Base-by-base conservation (phyloP, 2,888 invertebrate genomes). In the Dysmachus trigonus region DNA sequence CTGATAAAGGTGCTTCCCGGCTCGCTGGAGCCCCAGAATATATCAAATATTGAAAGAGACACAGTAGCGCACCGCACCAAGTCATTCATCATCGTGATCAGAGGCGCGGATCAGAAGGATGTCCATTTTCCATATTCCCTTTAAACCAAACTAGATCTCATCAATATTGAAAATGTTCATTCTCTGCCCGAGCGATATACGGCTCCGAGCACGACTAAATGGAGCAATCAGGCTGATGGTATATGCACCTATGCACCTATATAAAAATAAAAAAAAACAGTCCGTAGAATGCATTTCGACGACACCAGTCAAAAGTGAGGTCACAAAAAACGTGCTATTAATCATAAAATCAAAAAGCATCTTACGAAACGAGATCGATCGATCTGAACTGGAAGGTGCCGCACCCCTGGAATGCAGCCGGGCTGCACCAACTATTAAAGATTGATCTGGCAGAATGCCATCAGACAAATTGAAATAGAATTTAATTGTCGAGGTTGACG, bases 151-250 rank as follows among this genome's bases (percentile, higher is more conserved):
- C 27, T n/a, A 77, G 30, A 77, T 77, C 77, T 77, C 77, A 77
- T 77, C 41, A 77, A n/a, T n/a, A n/a, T n/a, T n/a, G n/a, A n/a
- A 77, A 77, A 77, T 77, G 47, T 77, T 15, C 47, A 77, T 30
- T 77, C 22, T 5, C 8, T 10, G 62, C 7, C 38, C 38, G 0
- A 41, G 15, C 62, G 10, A 62, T 27, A 10, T 1, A 22, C 62
- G 10, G 27, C 10, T 10, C 22, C 22, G 10, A 18, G 27, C 7
- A 62, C 62, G 10, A 0, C 18, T 7, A 62, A 62, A 62, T 62
- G 62, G 62, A 51, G 22, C 27, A 18, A 51, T 51, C 27, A 27
- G 18, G 8, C 18, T 77, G 77, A 27, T 77, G 47, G 76, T 35
- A 35, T 4, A 18, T 47, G 47, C 38, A 41, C 13, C 38, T 41